These are phyloP conservation scores for Siderastrea siderea DNA, from an alignment of 92 coral and sea anemone species.

Conservation along the genomic window DNA sequence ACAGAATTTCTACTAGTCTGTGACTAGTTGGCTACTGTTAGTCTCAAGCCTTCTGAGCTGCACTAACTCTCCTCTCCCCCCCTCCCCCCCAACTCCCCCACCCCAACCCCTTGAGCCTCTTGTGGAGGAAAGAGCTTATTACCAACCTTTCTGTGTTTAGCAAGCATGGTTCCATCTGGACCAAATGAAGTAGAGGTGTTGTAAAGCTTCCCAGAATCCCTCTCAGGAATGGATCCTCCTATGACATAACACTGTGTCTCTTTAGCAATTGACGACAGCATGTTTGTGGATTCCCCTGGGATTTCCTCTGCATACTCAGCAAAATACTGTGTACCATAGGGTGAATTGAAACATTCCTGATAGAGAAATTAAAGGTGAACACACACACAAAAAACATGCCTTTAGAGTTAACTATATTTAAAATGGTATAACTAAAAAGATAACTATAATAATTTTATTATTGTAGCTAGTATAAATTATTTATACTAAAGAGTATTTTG, in stretches of 20 bases:
- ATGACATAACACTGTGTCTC: conserved; percentile 85
- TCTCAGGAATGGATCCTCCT: conserved; percentile 97
- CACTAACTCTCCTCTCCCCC: no score
- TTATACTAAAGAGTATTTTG: no score
- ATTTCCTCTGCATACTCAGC: conserved; percentile 95
- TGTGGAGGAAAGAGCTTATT: no score
- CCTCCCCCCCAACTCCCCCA: no score
- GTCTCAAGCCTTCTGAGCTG: no score
- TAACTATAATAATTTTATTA: no score
- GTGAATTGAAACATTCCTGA: conserved; percentile 97
- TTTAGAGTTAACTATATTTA: neutral
- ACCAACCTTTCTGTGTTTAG: conserved; percentile 91
- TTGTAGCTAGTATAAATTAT: no score
- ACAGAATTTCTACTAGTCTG: no score
- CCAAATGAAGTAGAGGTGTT: conserved; percentile 92
- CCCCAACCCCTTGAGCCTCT: no score
- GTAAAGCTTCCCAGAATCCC: conserved; percentile 84
- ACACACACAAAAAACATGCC: neutral
- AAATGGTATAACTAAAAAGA: neutral
- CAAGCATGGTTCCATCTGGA: conserved; percentile 91
- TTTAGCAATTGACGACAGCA: conserved; percentile 90
- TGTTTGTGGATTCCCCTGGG: conserved; percentile 93
- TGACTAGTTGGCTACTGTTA: no score
- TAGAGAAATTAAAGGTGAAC: neutral
- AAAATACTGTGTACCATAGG: conserved; percentile 97